These are phyloP conservation scores for Brevimyrus niger DNA, from an alignment of 2,113 vertebrate genomes.

Conservation along the genomic window DNA sequence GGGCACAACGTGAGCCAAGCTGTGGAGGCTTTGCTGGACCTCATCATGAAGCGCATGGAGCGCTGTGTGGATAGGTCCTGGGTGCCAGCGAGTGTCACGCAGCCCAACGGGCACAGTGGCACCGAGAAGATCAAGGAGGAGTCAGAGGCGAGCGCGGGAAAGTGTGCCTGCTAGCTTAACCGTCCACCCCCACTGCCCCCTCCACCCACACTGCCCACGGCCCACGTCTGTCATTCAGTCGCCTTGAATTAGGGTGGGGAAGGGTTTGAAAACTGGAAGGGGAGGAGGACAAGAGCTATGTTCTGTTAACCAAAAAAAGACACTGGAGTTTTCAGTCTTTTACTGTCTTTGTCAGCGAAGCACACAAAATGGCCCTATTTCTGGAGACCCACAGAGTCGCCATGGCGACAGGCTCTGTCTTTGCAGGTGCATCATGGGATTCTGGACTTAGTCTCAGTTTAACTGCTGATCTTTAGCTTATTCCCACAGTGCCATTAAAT, in stretches of 20 bases:
- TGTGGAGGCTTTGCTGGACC: constrained; percentile 83
- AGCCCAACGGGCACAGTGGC: constrained; percentile 73
- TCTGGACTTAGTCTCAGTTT: background rate
- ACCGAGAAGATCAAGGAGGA: constrained; percentile 59
- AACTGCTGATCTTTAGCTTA: background rate
- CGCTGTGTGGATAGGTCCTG: constrained; percentile 93
- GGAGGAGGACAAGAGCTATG: background rate
- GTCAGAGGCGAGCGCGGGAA: constrained; percentile 54
- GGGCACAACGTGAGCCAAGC: constrained; percentile 77
- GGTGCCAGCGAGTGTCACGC: constrained; percentile 85
- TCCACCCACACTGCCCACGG: background rate
- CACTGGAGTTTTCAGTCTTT: constrained; percentile 5
- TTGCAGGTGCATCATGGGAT: background rate
- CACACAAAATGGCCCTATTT: background rate
- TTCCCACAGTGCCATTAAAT: background rate
- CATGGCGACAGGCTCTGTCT: background rate
- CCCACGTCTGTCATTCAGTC: background rate
- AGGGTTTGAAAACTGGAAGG: background rate
- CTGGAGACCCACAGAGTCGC: background rate
- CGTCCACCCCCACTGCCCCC: too few species aligned
- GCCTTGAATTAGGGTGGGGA: background rate
- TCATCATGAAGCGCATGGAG: constrained; percentile 98
- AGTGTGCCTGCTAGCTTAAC: constrained; percentile 72
- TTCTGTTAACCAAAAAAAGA: background rate
- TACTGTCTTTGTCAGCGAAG: background rate